phyloP scores from a whole-genome alignment of 2,888 invertebrate species.

The Elmis aenea region DNA sequence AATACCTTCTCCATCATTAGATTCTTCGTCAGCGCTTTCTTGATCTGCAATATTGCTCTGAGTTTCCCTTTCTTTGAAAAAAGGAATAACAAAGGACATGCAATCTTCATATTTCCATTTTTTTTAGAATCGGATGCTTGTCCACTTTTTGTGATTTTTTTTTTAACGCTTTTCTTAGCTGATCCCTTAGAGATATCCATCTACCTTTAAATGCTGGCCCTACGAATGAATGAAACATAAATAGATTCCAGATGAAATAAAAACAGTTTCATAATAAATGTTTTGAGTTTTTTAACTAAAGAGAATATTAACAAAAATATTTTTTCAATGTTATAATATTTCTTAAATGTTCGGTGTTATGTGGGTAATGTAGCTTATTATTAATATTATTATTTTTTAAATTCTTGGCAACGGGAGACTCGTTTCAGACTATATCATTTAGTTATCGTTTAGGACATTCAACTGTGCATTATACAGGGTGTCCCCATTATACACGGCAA shows the following conservation, averaged over 20 bases:
- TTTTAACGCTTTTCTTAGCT: constrained; percentile 4
- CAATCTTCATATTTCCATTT: constrained; percentile 5
- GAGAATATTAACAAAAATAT: no score
- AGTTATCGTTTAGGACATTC: constrained; percentile 1
- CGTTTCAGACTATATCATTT: constrained; percentile 3
- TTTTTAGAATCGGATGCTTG: constrained; percentile 4
- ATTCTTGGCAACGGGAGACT: constrained; percentile 2
- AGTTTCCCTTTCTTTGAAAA: constrained; percentile 4
- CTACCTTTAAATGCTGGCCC: constrained; percentile 1
- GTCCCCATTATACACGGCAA: no score
- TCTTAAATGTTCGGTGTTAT: no score
- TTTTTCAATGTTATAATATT: no score
- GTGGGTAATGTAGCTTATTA: no score
- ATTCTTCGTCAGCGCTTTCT: no score
- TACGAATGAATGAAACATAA: no score
- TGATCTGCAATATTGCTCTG: constrained; percentile 1
- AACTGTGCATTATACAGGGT: constrained; percentile 2
- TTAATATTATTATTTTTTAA: no score
- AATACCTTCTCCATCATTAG: no score
- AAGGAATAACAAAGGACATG: constrained; percentile 4
- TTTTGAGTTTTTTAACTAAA: no score
- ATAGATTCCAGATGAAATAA: no score
- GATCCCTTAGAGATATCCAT: constrained; percentile 4
- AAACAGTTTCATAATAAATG: no score
- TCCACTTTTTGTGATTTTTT: constrained; percentile 2